Evolutionary conservation across 1,140 invertebrate genomes (phyloP), one percentile per base, ranked within the genome.

Genomic region (Bombus pascuorum): DNA sequence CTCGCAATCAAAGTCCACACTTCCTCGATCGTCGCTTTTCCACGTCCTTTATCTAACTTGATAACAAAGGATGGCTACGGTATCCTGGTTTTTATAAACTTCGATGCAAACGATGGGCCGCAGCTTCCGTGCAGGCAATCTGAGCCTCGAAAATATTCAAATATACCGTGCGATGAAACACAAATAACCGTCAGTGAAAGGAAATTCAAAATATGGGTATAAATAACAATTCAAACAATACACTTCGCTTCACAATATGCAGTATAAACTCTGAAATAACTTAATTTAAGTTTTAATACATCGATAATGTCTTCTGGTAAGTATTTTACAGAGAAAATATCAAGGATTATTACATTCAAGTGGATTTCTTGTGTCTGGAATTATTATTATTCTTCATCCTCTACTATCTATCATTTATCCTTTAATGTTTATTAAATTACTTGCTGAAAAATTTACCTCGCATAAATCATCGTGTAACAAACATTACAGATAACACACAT

Each of bases 41-140:
- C 42, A 9, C 22, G 28, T 28, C 28, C 8, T 18, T 68, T 22
- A 25, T 39, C 37, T 42, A 79, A 66, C 18, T 32, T 25, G 32
- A 47, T 37, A 68, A 79, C 42, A 47, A 79, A 79, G 59, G 22
- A 32, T 3, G n/a, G 39, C n/a, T 15, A 34, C n/a, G 65, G 25
- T 78, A 78, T 78, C 44, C 59, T 13, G 62, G 34, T 13, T 79
- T 79, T 68, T 65, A 68, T 47, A 47, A 79, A 65, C 22, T 39
- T 44, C 42, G 6, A 9, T 32, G 10, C 18, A 25, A 6, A n/a
- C 15, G 12, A 12, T 15, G 4, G 6, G 47, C 3, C 44, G 25
- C 22, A 12, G 18, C 32, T 34, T 79, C 39, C 18, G 10, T 34
- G 22, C 13, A 13, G 28, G 28, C 28, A 62, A 62, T 62, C 76